A percentile compares a stretch with the other conserved stretches of the same genome.
phyloP scores from a whole-genome alignment of 2,888 invertebrate genomes.

The Drosophila emarginata region DNA sequence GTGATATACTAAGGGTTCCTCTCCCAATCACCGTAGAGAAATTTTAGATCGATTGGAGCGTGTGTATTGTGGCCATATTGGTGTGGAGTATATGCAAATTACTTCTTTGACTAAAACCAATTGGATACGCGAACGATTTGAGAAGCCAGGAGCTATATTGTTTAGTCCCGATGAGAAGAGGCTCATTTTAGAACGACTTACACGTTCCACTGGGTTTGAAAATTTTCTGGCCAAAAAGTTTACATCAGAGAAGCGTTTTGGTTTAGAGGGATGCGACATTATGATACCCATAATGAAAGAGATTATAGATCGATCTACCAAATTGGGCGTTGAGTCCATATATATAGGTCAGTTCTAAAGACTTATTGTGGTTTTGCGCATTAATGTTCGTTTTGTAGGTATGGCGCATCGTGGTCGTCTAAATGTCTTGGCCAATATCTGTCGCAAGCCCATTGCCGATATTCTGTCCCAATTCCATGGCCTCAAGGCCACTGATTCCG shows the following conservation, averaged over 20 bases:
- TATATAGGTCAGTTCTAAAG: slow-evolving; percentile 12
- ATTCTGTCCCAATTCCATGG: slow-evolving; percentile 95
- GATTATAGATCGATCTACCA: slow-evolving; percentile 96
- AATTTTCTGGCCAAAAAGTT: slow-evolving; percentile 98
- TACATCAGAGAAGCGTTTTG: slow-evolving; percentile 99
- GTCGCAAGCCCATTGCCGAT: slow-evolving; percentile 92
- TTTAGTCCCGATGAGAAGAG: slow-evolving; percentile 94
- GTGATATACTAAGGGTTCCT: not conserved
- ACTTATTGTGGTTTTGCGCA: slow-evolving; percentile 85
- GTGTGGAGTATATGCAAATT: slow-evolving; percentile 99
- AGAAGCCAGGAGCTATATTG: slow-evolving; percentile 93
- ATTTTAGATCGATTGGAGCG: slow-evolving; percentile 94
- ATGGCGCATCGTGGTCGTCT: slow-evolving; percentile 92
- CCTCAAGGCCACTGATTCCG: slow-evolving; percentile 88
- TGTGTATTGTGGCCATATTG: slow-evolving; percentile 97
- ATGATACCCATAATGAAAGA: slow-evolving; percentile 99
- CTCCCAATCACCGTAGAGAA: slow-evolving; percentile 84
- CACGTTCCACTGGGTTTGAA: slow-evolving; percentile 97
- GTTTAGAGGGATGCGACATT: slow-evolving; percentile 98
- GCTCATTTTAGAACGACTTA: slow-evolving; percentile 94
- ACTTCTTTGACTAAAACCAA: slow-evolving; percentile 98
- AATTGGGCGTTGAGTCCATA: slow-evolving; percentile 93
- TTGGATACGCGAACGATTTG: slow-evolving; percentile 98
- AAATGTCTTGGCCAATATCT: slow-evolving; percentile 93
- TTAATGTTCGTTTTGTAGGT: slow-evolving; percentile 85